Conservation (phyloP, 2,113 vertebrate species). For the Eonycteris spelaea region DNA sequence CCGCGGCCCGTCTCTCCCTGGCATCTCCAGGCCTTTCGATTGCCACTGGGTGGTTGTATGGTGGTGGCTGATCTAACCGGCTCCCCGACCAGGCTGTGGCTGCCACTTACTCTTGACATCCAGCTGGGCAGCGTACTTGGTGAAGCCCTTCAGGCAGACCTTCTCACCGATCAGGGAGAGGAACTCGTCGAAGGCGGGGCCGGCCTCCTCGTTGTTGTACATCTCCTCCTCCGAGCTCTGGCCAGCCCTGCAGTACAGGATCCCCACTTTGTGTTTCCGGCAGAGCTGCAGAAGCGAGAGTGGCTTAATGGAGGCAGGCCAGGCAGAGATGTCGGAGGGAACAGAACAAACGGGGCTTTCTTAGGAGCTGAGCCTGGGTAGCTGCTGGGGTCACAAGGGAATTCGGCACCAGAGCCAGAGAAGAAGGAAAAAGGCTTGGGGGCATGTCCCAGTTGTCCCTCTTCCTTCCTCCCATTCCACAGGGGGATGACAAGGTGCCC, state of each 20-base stretch:
- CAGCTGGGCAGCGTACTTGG: constrained; percentile 93
- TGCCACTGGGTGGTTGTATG: accelerated
- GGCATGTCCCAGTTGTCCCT: background rate
- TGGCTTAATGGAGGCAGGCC: background rate
- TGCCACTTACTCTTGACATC: constrained; percentile 93
- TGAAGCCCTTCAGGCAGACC: constrained; percentile 88
- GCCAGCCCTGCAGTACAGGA: constrained; percentile 92
- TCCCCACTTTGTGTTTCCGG: constrained; percentile 94
- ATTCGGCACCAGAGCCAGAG: background rate
- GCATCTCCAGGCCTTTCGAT: background rate
- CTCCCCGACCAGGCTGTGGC: accelerated
- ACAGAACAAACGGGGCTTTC: background rate
- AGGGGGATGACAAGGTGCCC: background rate
- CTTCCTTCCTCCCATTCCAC: background rate
- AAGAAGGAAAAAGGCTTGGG: background rate
- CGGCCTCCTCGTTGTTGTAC: constrained; percentile 97
- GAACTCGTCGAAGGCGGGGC: constrained; percentile 90
- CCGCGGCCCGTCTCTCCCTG: background rate
- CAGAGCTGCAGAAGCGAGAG: constrained; percentile 84
- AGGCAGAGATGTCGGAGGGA: accelerated
- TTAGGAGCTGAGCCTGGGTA: accelerated
- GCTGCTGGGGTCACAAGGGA: background rate
- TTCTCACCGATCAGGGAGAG: constrained; percentile 91
- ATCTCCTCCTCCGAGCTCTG: constrained; percentile 99
- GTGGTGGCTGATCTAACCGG: background rate